Base-by-base conservation (phyloP, 2,888 invertebrate species). In the Pyralis farinalis region DNA sequence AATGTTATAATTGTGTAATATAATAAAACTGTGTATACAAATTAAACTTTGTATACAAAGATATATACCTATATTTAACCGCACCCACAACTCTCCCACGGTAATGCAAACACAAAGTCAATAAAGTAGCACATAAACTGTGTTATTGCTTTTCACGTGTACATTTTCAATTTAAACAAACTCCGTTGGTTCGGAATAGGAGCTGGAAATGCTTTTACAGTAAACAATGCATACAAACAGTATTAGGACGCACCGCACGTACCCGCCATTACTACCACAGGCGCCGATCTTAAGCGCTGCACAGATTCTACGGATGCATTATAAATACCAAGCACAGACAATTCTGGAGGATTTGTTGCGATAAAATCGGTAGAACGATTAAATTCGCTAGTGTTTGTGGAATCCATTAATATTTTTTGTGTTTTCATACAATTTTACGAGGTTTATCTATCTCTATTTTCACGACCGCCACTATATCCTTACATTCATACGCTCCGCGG, bases 181-280 rank as follows among this genome's bases (percentile, higher is more conserved):
- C 25, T 8, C 25, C n/a, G 25, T 2, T 25, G 25, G 25, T 25
- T 7, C 3, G 16, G 4, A 16, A 25, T 8, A n/a, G 25, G n/a
- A 25, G 25, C 25, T 25, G 25, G 25, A n/a, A 25, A 25, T n/a
- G 25, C 25, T 25, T 25, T 25, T 25, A 25, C 25, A 25, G 25
- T 7, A 25, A 25, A 25, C 25, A 25, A 25, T 25, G 25, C 25
- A 25, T 25, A 25, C 25, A 25, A 25, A 25, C 7, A 25, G 7
- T 9, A 7, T 21, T 8, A 20, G 11, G 34, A 25, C 25, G 25
- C 25, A 25, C 2, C n/a, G 34, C 34, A 34, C 34, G 34, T 34
- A 34, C 9, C 10, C 8, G 9, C 34, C 20, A 34, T 34, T 34
- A 34, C 34, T 8, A 9, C 34, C 34, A 21, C 34, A 34, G 25